phyloP scores from a whole-genome alignment of 2,797 vertebrate genomes.

The Micrastur ruficollis region DNA sequence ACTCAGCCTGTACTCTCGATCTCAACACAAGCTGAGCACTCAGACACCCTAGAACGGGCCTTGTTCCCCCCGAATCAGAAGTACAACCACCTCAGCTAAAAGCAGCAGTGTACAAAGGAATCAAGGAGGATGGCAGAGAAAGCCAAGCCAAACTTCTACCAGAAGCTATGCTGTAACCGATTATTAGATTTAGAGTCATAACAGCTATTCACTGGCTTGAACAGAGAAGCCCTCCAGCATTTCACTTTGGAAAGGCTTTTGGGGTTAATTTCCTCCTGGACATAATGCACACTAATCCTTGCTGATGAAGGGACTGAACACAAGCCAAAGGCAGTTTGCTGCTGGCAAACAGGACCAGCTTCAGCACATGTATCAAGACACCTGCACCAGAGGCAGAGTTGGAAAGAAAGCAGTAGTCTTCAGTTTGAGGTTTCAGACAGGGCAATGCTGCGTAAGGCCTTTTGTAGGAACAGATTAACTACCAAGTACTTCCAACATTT shows the following conservation, averaged over 20 bases:
- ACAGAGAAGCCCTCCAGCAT: background rate
- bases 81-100: background rate
- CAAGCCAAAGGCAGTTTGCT: constrained; percentile 56
- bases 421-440: background rate
- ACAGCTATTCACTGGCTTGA: background rate
- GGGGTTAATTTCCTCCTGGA: constrained; percentile 53
- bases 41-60: background rate
- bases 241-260: background rate
- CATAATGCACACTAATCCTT: constrained; percentile 34
- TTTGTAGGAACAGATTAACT: background rate
- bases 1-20: background rate
- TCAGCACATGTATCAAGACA: background rate
- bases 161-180: background rate
- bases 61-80: background rate
- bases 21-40: background rate
- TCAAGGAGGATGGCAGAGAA: background rate
- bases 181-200: background rate
- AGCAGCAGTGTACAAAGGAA: background rate
- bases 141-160: background rate
- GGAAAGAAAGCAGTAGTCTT: background rate
- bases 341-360: background rate
- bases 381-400: background rate
- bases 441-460: background rate
- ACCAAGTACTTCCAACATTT: background rate
- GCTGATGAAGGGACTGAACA: constrained; percentile 32